These are phyloP conservation scores for Eubasilissa splendida DNA, from an alignment of 2,888 invertebrate genomes.

Conservation along the genomic window DNA sequence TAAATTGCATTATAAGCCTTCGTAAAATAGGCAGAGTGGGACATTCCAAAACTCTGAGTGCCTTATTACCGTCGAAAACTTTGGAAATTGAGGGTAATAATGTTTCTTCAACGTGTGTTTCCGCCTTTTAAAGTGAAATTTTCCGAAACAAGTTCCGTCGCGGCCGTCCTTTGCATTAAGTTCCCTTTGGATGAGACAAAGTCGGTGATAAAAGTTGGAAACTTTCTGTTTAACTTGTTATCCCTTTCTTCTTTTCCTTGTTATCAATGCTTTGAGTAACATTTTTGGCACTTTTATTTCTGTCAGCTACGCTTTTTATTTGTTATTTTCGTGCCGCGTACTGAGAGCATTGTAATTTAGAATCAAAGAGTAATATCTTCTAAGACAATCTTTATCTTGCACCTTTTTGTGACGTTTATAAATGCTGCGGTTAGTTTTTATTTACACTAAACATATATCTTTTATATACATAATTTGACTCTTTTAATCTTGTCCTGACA, in stretches of 20 bases:
- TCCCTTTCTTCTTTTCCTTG: conserved; percentile 41
- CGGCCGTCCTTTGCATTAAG: conserved; percentile 46
- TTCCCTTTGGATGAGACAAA: conserved; percentile 48
- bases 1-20: conserved; percentile 45
- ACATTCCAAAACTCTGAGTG: conserved; percentile 46
- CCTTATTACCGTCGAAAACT: conserved; percentile 51
- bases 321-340: no score
- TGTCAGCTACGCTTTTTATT: no score
- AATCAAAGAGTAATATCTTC: no score
- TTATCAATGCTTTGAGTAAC: conserved; percentile 42
- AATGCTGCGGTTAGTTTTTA: no score
- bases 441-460: no score
- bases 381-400: no score
- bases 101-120: conserved; percentile 53
- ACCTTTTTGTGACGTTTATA: no score
- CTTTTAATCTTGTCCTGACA: no score
- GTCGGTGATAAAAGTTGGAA: conserved; percentile 42
- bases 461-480: no score
- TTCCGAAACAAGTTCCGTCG: conserved; percentile 43
- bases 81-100: conserved; percentile 52
- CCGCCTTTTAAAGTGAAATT: conserved; percentile 55
- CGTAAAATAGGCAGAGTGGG: conserved; percentile 42
- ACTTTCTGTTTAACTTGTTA: conserved; percentile 43
- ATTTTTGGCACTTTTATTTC: not conserved
- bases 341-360: no score